A percentile compares a stretch with the other conserved stretches of the same genome.
Conservation (phyloP, 2,888 invertebrate species). For the Oscheius sp. region DNA sequence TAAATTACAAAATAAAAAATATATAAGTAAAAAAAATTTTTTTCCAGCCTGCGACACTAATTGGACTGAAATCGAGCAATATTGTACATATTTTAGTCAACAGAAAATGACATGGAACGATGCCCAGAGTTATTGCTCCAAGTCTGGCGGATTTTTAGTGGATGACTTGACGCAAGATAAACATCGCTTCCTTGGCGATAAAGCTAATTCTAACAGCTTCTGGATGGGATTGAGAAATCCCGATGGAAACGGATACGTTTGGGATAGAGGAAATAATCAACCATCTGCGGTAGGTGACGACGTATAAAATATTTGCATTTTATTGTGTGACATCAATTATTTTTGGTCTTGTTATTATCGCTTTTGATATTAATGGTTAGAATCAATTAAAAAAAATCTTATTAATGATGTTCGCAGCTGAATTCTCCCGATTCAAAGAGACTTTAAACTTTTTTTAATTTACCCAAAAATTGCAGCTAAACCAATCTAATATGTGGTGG, state of each 20-base stretch:
- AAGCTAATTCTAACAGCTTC: slow-evolving; percentile 32
- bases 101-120: slow-evolving; percentile 29
- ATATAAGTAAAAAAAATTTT: neutral
- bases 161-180: slow-evolving; percentile 51
- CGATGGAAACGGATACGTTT: slow-evolving; percentile 30
- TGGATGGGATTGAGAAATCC: slow-evolving; percentile 45
- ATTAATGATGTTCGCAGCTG: too few species aligned
- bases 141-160: slow-evolving; percentile 50
- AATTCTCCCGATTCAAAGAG: too few species aligned
- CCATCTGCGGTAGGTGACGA: neutral
- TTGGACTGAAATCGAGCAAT: slow-evolving; percentile 50
- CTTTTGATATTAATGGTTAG: too few species aligned
- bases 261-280: slow-evolving; percentile 42
- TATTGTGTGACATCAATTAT: too few species aligned
- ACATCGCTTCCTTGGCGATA: slow-evolving; percentile 37
- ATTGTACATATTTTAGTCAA: slow-evolving; percentile 34
- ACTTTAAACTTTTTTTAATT: neutral
- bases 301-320: too few species aligned
- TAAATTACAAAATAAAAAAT: neutral
- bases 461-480: slow-evolving; percentile 17
- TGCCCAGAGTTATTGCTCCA: slow-evolving; percentile 47
- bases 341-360: too few species aligned
- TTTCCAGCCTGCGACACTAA: slow-evolving; percentile 46
- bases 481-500: slow-evolving; percentile 41
- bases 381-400: too few species aligned